These are phyloP conservation scores for Ailurus styani DNA, from an alignment of 2,113 vertebrate genomes.

Conservation along the genomic window DNA sequence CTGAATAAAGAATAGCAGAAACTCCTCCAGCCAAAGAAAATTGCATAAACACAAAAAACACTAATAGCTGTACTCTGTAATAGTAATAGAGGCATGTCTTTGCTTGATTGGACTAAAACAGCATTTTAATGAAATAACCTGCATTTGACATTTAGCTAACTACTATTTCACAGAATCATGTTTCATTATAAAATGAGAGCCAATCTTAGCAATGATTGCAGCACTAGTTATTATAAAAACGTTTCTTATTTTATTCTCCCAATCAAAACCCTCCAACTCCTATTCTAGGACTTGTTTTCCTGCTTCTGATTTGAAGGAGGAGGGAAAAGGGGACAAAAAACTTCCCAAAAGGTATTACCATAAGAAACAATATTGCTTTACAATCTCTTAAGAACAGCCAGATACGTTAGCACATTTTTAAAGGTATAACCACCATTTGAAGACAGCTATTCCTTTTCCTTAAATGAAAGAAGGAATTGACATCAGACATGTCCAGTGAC, in stretches of 20 bases:
- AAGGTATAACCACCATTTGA: neutral
- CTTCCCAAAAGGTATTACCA: neutral
- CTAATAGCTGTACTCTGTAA: slow-evolving; percentile 44
- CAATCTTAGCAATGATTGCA: slow-evolving; percentile 44
- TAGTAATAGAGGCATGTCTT: slow-evolving; percentile 44
- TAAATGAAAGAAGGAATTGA: slow-evolving; percentile 31
- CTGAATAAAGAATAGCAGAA: slow-evolving; percentile 36
- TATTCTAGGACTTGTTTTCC: neutral
- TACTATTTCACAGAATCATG: slow-evolving; percentile 43
- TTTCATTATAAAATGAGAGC: slow-evolving; percentile 66
- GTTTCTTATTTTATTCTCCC: slow-evolving; percentile 36
- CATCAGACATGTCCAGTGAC: neutral
- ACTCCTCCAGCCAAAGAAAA: slow-evolving; percentile 52
- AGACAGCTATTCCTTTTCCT: neutral
- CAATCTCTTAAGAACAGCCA: neutral
- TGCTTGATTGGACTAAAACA: slow-evolving; percentile 60
- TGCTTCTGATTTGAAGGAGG: slow-evolving; percentile 31
- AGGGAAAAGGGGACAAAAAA: neutral
- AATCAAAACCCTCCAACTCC: neutral
- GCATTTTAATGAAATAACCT: slow-evolving; percentile 47
- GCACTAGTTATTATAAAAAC: slow-evolving; percentile 53
- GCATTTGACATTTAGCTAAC: slow-evolving; percentile 59
- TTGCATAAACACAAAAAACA: slow-evolving; percentile 26
- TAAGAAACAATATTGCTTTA: neutral
- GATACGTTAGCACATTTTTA: neutral